Conservation (phyloP, 2,113 vertebrate genomes). For the Dipodomys ordii region DNA sequence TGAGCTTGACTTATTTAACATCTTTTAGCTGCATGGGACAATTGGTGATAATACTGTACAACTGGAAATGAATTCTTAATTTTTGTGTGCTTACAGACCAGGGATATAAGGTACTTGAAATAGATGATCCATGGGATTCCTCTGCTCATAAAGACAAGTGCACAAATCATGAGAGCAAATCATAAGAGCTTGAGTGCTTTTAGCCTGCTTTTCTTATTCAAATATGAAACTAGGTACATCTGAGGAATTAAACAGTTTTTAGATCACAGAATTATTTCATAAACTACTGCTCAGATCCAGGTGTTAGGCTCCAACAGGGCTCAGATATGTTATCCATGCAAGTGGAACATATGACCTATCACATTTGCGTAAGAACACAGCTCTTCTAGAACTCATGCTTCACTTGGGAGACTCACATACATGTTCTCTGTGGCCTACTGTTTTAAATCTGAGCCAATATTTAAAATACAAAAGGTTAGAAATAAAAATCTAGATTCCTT, state of each 20-base stretch:
- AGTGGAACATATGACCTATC: not conserved
- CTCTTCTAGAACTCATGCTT: not conserved
- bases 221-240: conserved; percentile 17
- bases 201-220: conserved; percentile 17
- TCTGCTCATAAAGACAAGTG: not conserved
- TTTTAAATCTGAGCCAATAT: not conserved
- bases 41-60: not conserved
- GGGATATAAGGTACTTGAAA: not conserved
- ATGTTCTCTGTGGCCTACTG: not conserved
- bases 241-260: conserved; percentile 17
- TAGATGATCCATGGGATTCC: not conserved
- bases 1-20: not conserved
- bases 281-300: conserved; percentile 22
- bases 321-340: not conserved
- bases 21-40: not conserved
- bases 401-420: not conserved
- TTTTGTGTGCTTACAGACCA: not conserved
- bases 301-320: not conserved
- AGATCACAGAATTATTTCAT: conserved; percentile 23
- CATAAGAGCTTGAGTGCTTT: not conserved
- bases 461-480: not conserved
- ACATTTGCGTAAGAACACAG: not conserved
- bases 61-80: not conserved
- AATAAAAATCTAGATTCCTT: conserved; percentile 15
- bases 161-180: not conserved